These are phyloP conservation scores for Watsonalla cultraria DNA, from an alignment of 2,888 invertebrate genomes.

Conservation along the genomic window DNA sequence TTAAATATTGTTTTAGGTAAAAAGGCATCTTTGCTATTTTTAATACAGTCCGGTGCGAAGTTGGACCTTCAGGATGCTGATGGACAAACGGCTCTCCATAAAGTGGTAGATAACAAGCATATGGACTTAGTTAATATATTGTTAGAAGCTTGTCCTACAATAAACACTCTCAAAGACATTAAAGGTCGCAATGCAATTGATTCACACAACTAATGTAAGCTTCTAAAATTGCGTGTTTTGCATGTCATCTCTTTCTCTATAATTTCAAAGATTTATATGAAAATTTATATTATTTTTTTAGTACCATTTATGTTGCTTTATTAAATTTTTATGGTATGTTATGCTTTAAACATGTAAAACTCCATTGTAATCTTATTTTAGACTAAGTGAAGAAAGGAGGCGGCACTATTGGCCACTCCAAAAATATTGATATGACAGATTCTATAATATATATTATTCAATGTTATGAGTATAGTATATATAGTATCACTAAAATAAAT, in stretches of 20 bases:
- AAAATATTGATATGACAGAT: no score
- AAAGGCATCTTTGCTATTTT: slow-evolving; percentile 80
- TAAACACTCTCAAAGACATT: slow-evolving; percentile 48
- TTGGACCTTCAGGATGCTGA: slow-evolving; percentile 84
- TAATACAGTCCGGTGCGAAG: slow-evolving; percentile 82
- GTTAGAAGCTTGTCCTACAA: slow-evolving; percentile 50
- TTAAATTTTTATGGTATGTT: background rate
- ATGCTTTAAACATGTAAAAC: background rate
- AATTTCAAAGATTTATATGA: no score
- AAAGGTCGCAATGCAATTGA: slow-evolving; percentile 64
- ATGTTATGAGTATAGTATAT: no score
- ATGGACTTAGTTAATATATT: slow-evolving; percentile 60
- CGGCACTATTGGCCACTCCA: background rate
- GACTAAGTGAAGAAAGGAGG: background rate
- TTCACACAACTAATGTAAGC: background rate
- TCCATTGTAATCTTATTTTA: background rate
- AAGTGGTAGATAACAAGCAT: slow-evolving; percentile 81
- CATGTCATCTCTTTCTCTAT: no score
- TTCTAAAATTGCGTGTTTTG: background rate
- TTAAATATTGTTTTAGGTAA: slow-evolving; percentile 73
- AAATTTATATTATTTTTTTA: background rate
- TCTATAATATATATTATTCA: no score
- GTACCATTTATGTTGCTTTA: background rate
- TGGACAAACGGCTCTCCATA: slow-evolving; percentile 89
- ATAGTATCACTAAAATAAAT: no score